Percentiles rank a stretch among this genome's conserved stretches.
Conservation (phyloP, 2,888 invertebrate species). For the Caenorhabditis sinica region DNA sequence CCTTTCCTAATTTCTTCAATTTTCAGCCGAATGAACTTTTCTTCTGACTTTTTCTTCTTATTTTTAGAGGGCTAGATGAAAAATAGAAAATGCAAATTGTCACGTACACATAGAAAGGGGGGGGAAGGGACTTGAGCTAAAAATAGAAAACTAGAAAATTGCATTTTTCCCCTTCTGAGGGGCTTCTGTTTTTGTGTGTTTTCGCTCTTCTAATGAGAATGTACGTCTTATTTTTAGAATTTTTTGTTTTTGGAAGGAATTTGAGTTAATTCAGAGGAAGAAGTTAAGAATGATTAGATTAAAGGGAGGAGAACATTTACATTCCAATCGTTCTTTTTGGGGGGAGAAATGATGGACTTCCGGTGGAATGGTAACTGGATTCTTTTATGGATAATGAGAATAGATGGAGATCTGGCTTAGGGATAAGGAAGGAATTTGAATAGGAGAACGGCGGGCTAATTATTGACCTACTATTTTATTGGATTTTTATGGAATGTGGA, state of each 20-base stretch:
- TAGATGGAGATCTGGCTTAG: background rate
- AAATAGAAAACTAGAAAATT: slow-evolving; percentile 18
- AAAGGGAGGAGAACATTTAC: background rate
- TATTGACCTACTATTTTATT: too few relatives aligned
- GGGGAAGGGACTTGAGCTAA: too few relatives aligned
- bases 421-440: background rate
- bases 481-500: background rate
- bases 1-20: background rate
- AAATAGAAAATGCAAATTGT: slow-evolving; percentile 13
- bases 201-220: too few relatives aligned
- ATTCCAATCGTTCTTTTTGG: background rate
- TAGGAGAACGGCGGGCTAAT: too few relatives aligned
- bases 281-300: slow-evolving; percentile 5
- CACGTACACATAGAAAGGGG: slow-evolving; percentile 7
- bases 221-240: background rate
- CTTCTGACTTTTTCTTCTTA: background rate
- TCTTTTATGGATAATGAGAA: background rate
- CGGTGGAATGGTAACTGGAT: background rate
- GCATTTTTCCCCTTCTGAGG: too few relatives aligned
- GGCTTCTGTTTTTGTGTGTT: too few relatives aligned
- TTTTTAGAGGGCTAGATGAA: background rate
- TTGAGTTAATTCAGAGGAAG: background rate
- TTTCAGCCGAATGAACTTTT: slow-evolving; percentile 21
- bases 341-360: too few relatives aligned
- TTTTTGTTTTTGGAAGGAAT: background rate